Percentiles rank a stretch among this genome's conserved stretches.
phyloP scores from a whole-genome alignment of 2,888 invertebrate species.

The Trichacis sp. region DNA sequence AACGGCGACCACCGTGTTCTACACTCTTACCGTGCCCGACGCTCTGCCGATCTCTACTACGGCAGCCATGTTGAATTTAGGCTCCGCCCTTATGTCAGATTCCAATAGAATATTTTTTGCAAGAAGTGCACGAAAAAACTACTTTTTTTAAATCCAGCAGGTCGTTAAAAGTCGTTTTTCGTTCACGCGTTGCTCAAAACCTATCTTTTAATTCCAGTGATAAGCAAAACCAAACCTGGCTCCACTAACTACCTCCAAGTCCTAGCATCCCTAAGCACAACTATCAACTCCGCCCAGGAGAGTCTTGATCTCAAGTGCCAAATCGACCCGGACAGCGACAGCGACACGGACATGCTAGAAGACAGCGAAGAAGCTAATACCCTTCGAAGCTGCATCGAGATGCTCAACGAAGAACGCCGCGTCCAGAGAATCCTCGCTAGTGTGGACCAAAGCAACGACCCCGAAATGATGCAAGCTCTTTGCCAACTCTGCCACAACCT shows the following conservation, averaged over 20 bases:
- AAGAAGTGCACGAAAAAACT: too few relatives aligned
- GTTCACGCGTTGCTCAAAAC: too few relatives aligned
- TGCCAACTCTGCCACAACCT: slow-evolving; percentile 87
- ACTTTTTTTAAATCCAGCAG: too few relatives aligned
- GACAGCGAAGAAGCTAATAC: slow-evolving; percentile 71
- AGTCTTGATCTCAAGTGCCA: slow-evolving; percentile 70
- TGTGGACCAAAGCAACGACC: slow-evolving; percentile 70
- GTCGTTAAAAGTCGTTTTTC: too few relatives aligned
- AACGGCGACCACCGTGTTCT: too few relatives aligned
- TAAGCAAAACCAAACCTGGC: slow-evolving; percentile 46
- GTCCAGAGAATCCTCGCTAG: slow-evolving; percentile 72
- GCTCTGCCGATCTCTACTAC: too few relatives aligned
- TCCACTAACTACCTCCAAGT: slow-evolving; percentile 73
- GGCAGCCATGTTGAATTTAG: too few relatives aligned
- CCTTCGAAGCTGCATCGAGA: slow-evolving; percentile 73
- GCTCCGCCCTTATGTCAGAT: too few relatives aligned
- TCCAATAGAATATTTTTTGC: too few relatives aligned
- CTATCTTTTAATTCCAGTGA: background rate
- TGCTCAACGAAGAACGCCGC: slow-evolving; percentile 76
- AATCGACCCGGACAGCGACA: slow-evolving; percentile 72
- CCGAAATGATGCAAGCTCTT: slow-evolving; percentile 75
- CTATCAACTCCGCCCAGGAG: slow-evolving; percentile 69
- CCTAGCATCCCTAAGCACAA: slow-evolving; percentile 70
- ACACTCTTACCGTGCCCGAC: too few relatives aligned
- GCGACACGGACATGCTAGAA: slow-evolving; percentile 72